phyloP scores from a whole-genome alignment of 2,113 vertebrate species.

The Callocephalon fimbriatum region DNA sequence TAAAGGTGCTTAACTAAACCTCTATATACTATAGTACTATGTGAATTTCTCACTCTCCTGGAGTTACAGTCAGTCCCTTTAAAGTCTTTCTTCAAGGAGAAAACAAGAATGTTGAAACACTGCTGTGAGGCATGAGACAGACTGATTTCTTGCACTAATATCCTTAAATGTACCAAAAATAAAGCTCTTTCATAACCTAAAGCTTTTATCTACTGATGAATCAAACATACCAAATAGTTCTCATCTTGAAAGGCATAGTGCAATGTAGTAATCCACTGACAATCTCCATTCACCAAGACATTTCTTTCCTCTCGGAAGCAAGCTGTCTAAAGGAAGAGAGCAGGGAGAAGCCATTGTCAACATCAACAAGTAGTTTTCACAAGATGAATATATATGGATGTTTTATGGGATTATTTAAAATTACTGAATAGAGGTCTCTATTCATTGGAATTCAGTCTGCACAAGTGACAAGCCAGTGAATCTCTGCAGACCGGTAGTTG shows the following conservation, averaged over 20 bases:
- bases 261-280: slow-evolving; percentile 95
- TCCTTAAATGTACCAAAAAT: not conserved
- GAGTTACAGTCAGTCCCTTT: not conserved
- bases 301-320: slow-evolving; percentile 96
- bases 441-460: slow-evolving; percentile 9
- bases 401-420: slow-evolving; percentile 53
- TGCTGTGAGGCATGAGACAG: not conserved
- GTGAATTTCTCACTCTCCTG: not conserved
- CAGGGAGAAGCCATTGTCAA: not conserved
- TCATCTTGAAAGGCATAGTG: slow-evolving; percentile 99
- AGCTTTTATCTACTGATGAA: not conserved
- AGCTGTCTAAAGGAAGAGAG: slow-evolving; percentile 83
- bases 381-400: slow-evolving; percentile 37
- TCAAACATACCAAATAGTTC: slow-evolving; percentile 88
- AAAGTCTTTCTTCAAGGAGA: slow-evolving; percentile 19
- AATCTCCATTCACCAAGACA: slow-evolving; percentile 95
- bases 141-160: not conserved
- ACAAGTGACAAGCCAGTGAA: slow-evolving; percentile 17
- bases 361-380: slow-evolving; percentile 10
- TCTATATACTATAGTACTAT: not conserved
- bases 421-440: slow-evolving; percentile 33
- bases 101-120: not conserved
- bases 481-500: not conserved
- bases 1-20: not conserved
- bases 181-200: not conserved